Evolutionary conservation across 2,888 invertebrate genomes (phyloP).

Genomic region (Morpho deidamia): DNA sequence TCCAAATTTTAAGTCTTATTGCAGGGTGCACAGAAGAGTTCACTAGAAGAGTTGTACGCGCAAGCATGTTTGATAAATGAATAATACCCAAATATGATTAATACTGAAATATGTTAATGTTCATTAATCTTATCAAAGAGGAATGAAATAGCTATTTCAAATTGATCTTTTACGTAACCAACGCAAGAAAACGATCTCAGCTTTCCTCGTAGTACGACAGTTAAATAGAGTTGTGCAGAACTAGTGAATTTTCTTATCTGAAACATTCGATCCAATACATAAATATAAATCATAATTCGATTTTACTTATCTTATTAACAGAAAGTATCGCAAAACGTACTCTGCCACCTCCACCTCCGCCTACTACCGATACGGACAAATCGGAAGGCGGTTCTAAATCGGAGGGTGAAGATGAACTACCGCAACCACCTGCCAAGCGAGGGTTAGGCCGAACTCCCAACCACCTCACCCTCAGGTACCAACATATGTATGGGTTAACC

Average conservation of each 20-base stretch:
- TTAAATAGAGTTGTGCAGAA: too few species aligned
- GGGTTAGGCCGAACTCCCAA: slow-evolving; percentile 94
- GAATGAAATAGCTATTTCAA: too few species aligned
- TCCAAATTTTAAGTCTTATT: too few species aligned
- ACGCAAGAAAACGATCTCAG: too few species aligned
- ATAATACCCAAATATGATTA: background rate
- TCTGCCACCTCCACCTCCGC: slow-evolving; percentile 37
- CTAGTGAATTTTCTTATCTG: too few species aligned
- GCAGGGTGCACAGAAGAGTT: too few species aligned
- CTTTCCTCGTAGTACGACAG: too few species aligned
- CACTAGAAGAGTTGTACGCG: too few species aligned
- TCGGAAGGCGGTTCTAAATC: slow-evolving; percentile 87
- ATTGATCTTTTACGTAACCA: too few species aligned
- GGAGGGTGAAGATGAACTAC: slow-evolving; percentile 91
- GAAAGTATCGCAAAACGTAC: slow-evolving; percentile 27
- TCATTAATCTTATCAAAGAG: too few species aligned
- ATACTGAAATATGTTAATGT: too few species aligned
- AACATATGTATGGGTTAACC: slow-evolving; percentile 61
- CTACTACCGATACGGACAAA: slow-evolving; percentile 66
- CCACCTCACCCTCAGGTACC: slow-evolving; percentile 90
- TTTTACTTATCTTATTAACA: slow-evolving; percentile 1
- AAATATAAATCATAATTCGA: background rate
- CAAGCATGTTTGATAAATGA: too few species aligned
- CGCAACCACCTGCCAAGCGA: slow-evolving; percentile 79
- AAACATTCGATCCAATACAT: background rate